These are phyloP conservation scores for Agriotes lineatus DNA, from an alignment of 2,888 invertebrate species.

Conservation along the genomic window DNA sequence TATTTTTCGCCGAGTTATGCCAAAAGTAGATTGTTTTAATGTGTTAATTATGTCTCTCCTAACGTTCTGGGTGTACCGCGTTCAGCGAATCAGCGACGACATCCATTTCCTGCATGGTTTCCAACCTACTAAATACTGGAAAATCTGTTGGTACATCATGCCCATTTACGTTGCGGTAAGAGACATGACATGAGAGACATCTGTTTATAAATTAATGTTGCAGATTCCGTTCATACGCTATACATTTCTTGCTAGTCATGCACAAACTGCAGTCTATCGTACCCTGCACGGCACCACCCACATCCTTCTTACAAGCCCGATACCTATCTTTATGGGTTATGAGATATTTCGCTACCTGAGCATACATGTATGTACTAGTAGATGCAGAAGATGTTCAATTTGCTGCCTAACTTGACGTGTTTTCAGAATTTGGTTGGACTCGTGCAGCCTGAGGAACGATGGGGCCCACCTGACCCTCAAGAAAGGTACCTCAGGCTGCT, in stretches of 20 bases:
- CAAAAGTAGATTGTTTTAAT: conserved; percentile 28
- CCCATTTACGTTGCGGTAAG: conserved; percentile 38
- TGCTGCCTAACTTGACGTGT: neutral
- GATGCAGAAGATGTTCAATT: neutral
- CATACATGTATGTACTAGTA: conserved; percentile 20
- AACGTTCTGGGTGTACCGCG: conserved; percentile 50
- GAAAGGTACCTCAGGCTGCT: conserved; percentile 39
- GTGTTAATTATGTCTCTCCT: conserved; percentile 36
- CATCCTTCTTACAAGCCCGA: conserved; percentile 17
- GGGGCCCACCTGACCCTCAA: conserved; percentile 46
- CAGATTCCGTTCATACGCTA: neutral
- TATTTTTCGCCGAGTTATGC: conserved; percentile 7
- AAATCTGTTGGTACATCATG: conserved; percentile 48
- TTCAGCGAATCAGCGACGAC: conserved; percentile 50
- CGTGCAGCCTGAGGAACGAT: conserved; percentile 43
- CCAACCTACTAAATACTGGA: conserved; percentile 50
- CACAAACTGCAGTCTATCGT: too few relatives aligned
- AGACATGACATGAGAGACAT: too few relatives aligned
- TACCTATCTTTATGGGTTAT: conserved; percentile 5
- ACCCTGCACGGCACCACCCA: too few relatives aligned
- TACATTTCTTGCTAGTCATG: too few relatives aligned
- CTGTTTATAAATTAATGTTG: neutral
- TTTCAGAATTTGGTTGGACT: conserved; percentile 45
- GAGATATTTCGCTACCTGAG: conserved; percentile 24
- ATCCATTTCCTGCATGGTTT: conserved; percentile 50